Conservation (phyloP, 2,888 invertebrate genomes). For the Dyspetes luteomarginatus region DNA sequence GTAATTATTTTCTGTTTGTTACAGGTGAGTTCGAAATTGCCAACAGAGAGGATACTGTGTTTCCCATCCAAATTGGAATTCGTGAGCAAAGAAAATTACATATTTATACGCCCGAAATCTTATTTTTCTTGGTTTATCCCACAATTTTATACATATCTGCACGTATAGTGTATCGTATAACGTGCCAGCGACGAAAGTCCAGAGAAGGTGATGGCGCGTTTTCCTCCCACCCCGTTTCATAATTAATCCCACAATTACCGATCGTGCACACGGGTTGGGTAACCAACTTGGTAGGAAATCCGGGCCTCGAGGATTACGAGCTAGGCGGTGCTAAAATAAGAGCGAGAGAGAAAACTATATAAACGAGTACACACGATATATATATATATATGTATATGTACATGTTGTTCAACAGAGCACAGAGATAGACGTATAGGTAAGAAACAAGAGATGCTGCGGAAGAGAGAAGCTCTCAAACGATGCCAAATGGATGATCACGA, state of each 20-base stretch:
- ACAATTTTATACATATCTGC: background rate
- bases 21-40: constrained; percentile 74
- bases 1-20: constrained; percentile 70
- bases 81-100: constrained; percentile 63
- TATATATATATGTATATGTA: constrained; percentile 13
- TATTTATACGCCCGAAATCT: constrained; percentile 60
- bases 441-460: constrained; percentile 22
- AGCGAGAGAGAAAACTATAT: constrained; percentile 42
- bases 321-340: constrained; percentile 63
- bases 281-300: constrained; percentile 64
- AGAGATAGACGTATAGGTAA: constrained; percentile 35
- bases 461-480: constrained; percentile 31
- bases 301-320: constrained; percentile 69
- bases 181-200: constrained; percentile 2
- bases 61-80: constrained; percentile 47
- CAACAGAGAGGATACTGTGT: constrained; percentile 10
- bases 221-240: constrained; percentile 65
- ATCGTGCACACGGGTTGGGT: constrained; percentile 62
- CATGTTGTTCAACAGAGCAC: background rate
- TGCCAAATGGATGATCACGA: constrained; percentile 41
- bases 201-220: constrained; percentile 15
- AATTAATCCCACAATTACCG: constrained; percentile 79
- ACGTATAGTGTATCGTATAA: background rate
- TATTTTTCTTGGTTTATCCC: background rate
- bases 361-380: constrained; percentile 13